Conservation (phyloP, 2,797 vertebrate genomes). For the Anguilla megastoma region DNA sequence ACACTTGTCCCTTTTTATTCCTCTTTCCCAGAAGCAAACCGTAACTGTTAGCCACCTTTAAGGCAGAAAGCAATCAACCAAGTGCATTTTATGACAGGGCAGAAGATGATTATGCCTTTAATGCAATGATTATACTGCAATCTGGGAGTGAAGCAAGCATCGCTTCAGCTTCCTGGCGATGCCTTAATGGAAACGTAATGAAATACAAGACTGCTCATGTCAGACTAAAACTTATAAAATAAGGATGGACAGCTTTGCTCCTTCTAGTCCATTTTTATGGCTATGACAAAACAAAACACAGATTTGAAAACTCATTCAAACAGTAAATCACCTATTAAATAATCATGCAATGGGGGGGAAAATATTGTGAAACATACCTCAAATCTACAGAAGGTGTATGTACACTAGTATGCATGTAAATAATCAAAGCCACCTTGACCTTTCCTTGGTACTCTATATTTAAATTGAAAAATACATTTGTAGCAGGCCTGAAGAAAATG, state of each 20-base stretch:
- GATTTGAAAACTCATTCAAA: conserved; percentile 30
- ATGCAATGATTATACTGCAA: conserved; percentile 28
- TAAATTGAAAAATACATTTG: too few species aligned
- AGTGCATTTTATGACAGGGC: conserved; percentile 19
- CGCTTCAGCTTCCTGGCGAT: conserved; percentile 31
- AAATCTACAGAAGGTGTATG: not conserved
- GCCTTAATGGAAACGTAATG: conserved; percentile 32
- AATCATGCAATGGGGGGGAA: conserved; percentile 24
- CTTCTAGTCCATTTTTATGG: conserved; percentile 23
- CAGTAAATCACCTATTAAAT: conserved; percentile 24
- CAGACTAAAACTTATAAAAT: conserved; percentile 21
- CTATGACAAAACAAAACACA: conserved; percentile 28
- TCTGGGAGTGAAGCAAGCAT: conserved; percentile 26
- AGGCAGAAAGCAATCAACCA: conserved; percentile 26
- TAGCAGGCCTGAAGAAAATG: too few species aligned
- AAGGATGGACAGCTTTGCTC: conserved; percentile 15
- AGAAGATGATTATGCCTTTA: conserved; percentile 29
- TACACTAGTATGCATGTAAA: not conserved
- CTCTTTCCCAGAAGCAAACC: not conserved
- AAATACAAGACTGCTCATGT: conserved; percentile 36
- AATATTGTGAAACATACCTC: not conserved
- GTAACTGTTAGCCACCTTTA: not conserved
- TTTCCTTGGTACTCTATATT: too few species aligned
- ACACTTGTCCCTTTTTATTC: conserved; percentile 1
- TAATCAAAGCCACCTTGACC: too few species aligned